Evolutionary conservation across 1,140 invertebrate species (phyloP), one percentile per base, ranked within the genome.

Genomic region (Melipona quadrifasciata): DNA sequence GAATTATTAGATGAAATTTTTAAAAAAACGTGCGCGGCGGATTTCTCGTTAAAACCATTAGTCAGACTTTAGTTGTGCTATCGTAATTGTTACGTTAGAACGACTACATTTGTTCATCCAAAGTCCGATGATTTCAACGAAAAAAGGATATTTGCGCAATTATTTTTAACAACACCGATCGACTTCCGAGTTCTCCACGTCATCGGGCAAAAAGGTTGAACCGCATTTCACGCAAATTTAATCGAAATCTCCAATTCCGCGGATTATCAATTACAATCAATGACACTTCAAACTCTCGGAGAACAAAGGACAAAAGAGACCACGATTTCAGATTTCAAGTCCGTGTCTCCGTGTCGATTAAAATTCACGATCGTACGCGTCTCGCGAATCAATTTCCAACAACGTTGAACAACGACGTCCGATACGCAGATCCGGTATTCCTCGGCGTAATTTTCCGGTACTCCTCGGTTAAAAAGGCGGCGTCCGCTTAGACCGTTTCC

Each of bases 361-460:
- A 71, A 71, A n/a, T 24, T 71, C 34, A 47, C 24, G 39, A 47
- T 71, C 31, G 67, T 39, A 39, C 34, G 21, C 14, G 4, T 24
- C 34, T 2, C 6, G 16, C n/a, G 24, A 55, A 10, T 14, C 12
- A 74, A 74, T 53, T 55, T 19, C 19, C 19, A n/a, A 31, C 14
- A 17, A 21, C 51, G 70, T 65, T 70, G 65, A 47, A 77, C 39
- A 16, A 1, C 34, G 34, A 51, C 72, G 64, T 80, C 76, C 55
- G 65, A 71, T 75, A 39, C 68, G 65, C 51, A 51, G 86, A 70
- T 71, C 10, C 70, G 53, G 2, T 76, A 53, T 74, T 31, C 58
- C n/a, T 57, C 17, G 21, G 19, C 58, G 72, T 65, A 65, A 81
- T 81, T 81, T 81, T 53, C 57, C n/a, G 57, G 39, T 47, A 47